A percentile compares a stretch with the other conserved stretches of the same genome.
Evolutionary conservation across 1,140 invertebrate genomes (phyloP).

Genomic region (Drosophila ambigua): DNA sequence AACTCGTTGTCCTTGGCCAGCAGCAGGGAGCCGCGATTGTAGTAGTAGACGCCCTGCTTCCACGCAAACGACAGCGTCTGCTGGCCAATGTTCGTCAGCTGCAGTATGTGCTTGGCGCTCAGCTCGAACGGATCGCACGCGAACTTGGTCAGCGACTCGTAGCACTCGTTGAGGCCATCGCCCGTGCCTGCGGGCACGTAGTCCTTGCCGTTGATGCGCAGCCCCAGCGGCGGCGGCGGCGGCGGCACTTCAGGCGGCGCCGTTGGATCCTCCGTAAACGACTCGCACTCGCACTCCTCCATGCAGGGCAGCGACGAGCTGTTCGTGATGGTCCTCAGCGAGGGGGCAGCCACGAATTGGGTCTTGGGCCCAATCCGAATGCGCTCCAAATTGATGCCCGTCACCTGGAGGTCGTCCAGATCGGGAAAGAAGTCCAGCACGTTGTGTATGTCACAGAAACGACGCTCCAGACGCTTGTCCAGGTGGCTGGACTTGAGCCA

Average conservation of each 20-base stretch:
- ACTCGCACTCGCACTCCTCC: slow-evolving; percentile 30
- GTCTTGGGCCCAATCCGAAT: background rate
- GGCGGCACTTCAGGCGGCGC: slow-evolving; percentile 3
- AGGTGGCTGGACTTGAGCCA: slow-evolving; percentile 62
- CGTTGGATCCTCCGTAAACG: background rate
- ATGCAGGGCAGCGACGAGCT: background rate
- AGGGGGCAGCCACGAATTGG: slow-evolving; percentile 15
- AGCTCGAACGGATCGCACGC: slow-evolving; percentile 54
- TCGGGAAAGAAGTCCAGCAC: slow-evolving; percentile 74
- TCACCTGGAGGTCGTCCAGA: slow-evolving; percentile 51
- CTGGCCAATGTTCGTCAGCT: slow-evolving; percentile 62
- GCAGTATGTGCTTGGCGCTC: slow-evolving; percentile 34
- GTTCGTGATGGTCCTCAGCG: slow-evolving; percentile 25
- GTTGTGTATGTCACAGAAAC: slow-evolving; percentile 41
- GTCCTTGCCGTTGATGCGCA: slow-evolving; percentile 48
- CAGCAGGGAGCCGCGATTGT: slow-evolving; percentile 50
- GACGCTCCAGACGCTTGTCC: slow-evolving; percentile 48
- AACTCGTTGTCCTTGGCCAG: slow-evolving; percentile 71
- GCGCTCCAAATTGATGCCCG: slow-evolving; percentile 30
- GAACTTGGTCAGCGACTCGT: slow-evolving; percentile 46
- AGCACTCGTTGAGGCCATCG: slow-evolving; percentile 32
- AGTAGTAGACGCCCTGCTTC: slow-evolving; percentile 64
- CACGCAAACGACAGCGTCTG: slow-evolving; percentile 62
- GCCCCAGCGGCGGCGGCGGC: slow-evolving; percentile 37
- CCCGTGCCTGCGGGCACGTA: slow-evolving; percentile 16